Evolutionary conservation across 2,888 invertebrate species (phyloP), one percentile per base, ranked within the genome.

Genomic region (Agriopis aurantiaria): DNA sequence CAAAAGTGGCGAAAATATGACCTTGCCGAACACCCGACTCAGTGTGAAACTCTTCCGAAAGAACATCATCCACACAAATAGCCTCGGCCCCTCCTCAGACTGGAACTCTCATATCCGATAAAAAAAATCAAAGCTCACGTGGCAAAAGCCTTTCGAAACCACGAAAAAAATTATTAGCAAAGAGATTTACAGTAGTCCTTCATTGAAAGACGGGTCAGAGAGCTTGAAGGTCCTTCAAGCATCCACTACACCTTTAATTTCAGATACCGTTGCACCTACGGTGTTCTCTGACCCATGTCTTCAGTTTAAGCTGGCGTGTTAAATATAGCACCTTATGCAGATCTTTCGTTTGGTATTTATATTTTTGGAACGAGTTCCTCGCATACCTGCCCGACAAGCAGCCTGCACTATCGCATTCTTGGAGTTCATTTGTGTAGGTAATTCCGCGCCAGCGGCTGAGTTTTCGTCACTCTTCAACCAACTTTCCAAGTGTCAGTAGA

Each of bases 211-310:
- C n/a, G n/a, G n/a, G n/a, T n/a, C n/a, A n/a, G n/a, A n/a, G n/a
- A n/a, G n/a, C n/a, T n/a, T n/a, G n/a, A n/a, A n/a, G n/a, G n/a
- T n/a, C n/a, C n/a, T n/a, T n/a, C 60, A 61, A 49, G n/a, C 41
- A 1, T 17, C 11, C 23, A 45, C 41, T 53, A 62, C 53, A 6
- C 41, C 17, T 9, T 14, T 17, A 4, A 61, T 14, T 8, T 61
- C 61, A 43, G 61, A 46, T 1, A 63, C 48, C 3, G 48, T 48
- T 23, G 10, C 10, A 48, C 63, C 55, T 8, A 6, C 11, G 7
- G 33, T 4, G 14, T 63, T 14, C 40, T 63, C 63, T n/a, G 8
- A 55, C 63, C 63, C 63, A 63, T 7, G 63, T 55, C n/a, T 63
- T 63, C 3, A 48, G 41, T 17, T 52, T 52, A 7, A 51, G 17